Evolutionary conservation across 2,797 vertebrate species (phyloP).

Genomic region (Chromobotia macracanthus): DNA sequence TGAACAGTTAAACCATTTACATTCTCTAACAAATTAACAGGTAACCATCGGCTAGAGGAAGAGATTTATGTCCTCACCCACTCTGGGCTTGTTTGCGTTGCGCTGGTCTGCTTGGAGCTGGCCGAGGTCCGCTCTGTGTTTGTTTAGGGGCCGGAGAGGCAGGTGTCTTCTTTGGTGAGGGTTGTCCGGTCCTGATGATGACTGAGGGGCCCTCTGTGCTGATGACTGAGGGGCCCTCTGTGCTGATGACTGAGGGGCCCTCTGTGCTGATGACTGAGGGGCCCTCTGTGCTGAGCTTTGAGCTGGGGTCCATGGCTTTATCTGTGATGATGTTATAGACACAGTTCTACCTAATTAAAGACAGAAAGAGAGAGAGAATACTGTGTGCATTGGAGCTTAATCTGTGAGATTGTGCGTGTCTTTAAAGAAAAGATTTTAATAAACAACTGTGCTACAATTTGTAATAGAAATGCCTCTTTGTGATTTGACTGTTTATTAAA

Average conservation of each 20-base stretch:
- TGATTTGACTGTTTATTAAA: conserved; percentile 15
- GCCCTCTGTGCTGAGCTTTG: conserved; percentile 70
- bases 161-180: conserved; percentile 74
- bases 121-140: conserved; percentile 79
- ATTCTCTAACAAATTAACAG: background rate
- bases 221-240: conserved; percentile 68
- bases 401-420: background rate
- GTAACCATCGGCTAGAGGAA: background rate
- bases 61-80: conserved; percentile 79
- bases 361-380: conserved; percentile 25
- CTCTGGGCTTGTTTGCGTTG: conserved; percentile 80
- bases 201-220: conserved; percentile 71
- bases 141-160: conserved; percentile 77
- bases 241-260: conserved; percentile 49
- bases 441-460: background rate
- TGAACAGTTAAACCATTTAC: background rate
- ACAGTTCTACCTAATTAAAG: conserved; percentile 76
- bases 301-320: conserved; percentile 63
- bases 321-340: conserved; percentile 48
- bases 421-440: background rate
- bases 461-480: background rate
- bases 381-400: background rate
- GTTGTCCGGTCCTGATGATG: conserved; percentile 82
- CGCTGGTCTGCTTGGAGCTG: conserved; percentile 84
- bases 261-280: conserved; percentile 70